Percentiles rank a stretch among this genome's conserved stretches.
Conservation (phyloP, 2,797 vertebrate species). For the Gymnodraco acuticeps region DNA sequence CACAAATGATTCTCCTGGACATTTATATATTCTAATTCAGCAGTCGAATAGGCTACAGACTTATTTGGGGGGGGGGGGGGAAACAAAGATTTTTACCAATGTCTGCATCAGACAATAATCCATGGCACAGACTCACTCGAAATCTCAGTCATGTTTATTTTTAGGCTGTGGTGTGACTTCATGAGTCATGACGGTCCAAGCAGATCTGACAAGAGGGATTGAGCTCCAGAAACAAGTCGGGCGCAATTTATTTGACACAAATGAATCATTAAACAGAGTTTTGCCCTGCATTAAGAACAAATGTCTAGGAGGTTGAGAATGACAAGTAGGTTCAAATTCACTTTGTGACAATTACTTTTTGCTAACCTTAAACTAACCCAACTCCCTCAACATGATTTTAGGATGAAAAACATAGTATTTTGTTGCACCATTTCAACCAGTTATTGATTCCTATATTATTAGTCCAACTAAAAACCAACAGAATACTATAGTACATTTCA, state of each 20-base stretch:
- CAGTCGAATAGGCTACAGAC: background rate
- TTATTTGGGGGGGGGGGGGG: too few relatives aligned
- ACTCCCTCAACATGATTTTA: background rate
- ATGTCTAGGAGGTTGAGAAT: slow-evolving; percentile 20
- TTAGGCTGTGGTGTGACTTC: slow-evolving; percentile 54
- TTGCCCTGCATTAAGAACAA: slow-evolving; percentile 29
- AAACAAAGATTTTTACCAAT: background rate
- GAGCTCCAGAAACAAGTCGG: slow-evolving; percentile 47
- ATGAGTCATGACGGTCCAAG: slow-evolving; percentile 68
- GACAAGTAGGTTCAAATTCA: slow-evolving; percentile 11
- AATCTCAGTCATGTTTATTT: slow-evolving; percentile 55
- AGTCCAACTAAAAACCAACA: background rate
- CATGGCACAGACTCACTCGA: slow-evolving; percentile 35
- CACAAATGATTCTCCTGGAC: background rate
- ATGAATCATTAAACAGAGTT: slow-evolving; percentile 49
- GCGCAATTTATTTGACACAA: slow-evolving; percentile 41
- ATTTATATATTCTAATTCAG: background rate
- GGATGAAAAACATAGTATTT: background rate
- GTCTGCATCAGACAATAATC: slow-evolving; percentile 29
- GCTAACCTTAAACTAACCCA: slow-evolving; percentile 10
- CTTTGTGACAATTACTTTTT: slow-evolving; percentile 4
- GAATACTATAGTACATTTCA: background rate
- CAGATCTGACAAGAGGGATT: slow-evolving; percentile 54
- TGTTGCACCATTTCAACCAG: background rate
- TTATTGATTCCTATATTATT: background rate